Evolutionary conservation across 2,797 vertebrate species (phyloP).

Genomic region (Smutsia temminckii): DNA sequence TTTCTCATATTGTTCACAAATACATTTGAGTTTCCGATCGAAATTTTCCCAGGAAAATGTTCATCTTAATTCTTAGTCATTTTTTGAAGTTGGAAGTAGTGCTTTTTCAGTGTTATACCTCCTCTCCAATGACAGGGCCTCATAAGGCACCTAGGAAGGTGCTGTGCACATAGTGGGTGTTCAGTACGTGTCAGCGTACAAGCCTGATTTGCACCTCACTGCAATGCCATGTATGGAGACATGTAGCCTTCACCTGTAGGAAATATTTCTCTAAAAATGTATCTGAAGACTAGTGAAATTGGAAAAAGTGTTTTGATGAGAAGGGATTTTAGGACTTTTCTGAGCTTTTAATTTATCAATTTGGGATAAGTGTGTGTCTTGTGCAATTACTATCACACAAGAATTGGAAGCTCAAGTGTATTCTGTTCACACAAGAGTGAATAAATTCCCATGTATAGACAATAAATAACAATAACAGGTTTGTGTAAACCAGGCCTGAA

Average conservation of each 20-base stretch:
- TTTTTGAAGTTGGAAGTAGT: background rate
- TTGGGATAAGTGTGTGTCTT: background rate
- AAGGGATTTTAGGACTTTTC: background rate
- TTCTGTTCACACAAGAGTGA: background rate
- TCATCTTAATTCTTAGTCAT: background rate
- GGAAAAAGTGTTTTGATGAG: background rate
- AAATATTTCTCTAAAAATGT: background rate
- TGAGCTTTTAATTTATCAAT: background rate
- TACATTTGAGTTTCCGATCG: background rate
- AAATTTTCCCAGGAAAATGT: constrained; percentile 23
- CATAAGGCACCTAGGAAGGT: background rate
- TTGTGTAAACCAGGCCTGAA: background rate
- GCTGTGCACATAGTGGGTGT: accelerated
- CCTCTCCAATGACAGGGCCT: background rate
- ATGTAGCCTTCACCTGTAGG: background rate
- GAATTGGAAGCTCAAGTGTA: background rate
- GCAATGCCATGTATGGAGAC: background rate
- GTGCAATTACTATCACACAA: background rate
- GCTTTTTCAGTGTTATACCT: background rate
- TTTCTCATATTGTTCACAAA: background rate
- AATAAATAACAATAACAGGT: background rate
- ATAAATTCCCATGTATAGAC: background rate
- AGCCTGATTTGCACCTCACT: background rate
- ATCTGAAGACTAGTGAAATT: background rate
- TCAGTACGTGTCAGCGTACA: accelerated